A percentile compares a stretch with the other conserved stretches of the same genome.
Evolutionary conservation across 1,140 invertebrate genomes (phyloP).

Genomic region (Ladona fulva): DNA sequence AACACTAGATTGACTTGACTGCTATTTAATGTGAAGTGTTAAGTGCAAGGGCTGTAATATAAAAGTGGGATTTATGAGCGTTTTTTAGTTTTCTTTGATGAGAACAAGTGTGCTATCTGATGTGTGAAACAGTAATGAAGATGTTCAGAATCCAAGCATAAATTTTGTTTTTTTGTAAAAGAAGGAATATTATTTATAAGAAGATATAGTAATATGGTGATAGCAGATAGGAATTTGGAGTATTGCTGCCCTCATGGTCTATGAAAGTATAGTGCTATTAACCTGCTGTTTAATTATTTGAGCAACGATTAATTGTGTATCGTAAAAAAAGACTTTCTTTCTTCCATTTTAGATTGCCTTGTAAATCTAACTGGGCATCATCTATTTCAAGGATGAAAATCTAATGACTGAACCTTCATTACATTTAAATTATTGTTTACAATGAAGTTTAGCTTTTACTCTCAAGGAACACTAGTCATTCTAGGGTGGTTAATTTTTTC

Average conservation of each 20-base stretch:
- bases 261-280: not conserved
- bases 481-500: not conserved
- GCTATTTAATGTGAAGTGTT: not conserved
- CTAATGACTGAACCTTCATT: conserved; percentile 1
- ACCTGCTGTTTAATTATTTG: not conserved
- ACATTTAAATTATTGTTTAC: not conserved
- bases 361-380: not conserved
- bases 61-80: not conserved
- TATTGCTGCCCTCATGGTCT: not conserved
- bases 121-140: not conserved
- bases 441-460: not conserved
- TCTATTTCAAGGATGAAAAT: not conserved
- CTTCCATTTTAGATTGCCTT: not conserved
- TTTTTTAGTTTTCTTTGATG: not conserved
- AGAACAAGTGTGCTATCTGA: not conserved
- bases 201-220: not conserved
- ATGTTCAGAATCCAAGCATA: not conserved
- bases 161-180: not conserved
- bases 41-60: not conserved
- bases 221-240: not conserved
- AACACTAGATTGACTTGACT: not conserved
- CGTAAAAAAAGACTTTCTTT: not conserved
- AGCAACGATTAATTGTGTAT: conserved; percentile 10
- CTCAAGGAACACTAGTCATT: not conserved
- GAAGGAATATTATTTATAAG: not conserved